A percentile compares a stretch with the other conserved stretches of the same genome.
These are phyloP conservation scores for Sebastes itinus DNA, from an alignment of 2,797 vertebrate species.

Conservation along the genomic window DNA sequence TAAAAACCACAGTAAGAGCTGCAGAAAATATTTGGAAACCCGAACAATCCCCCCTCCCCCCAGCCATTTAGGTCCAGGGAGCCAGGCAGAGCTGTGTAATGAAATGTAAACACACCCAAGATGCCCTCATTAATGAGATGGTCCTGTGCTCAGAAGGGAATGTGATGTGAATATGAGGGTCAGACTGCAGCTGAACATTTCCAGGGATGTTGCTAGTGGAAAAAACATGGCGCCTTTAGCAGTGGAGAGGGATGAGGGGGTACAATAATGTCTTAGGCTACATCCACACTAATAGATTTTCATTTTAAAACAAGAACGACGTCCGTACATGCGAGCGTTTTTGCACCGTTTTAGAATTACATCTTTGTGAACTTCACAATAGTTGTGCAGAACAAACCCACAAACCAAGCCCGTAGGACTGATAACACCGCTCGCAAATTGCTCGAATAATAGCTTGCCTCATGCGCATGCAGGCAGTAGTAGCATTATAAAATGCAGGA, in stretches of 20 bases:
- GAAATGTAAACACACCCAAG: slow-evolving; percentile 68
- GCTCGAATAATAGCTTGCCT: too few species aligned
- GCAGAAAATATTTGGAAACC: slow-evolving; percentile 20
- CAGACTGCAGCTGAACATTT: slow-evolving; percentile 28
- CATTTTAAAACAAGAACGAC: too few species aligned
- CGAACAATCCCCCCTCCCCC: neutral
- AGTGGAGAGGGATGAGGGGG: neutral
- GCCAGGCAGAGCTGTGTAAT: slow-evolving; percentile 44
- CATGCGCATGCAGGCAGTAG: too few species aligned
- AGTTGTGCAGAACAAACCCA: too few species aligned
- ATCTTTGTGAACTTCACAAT: too few species aligned
- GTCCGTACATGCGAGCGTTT: too few species aligned
- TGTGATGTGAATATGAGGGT: slow-evolving; percentile 41
- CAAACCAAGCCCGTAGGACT: too few species aligned
- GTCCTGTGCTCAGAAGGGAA: slow-evolving; percentile 42
- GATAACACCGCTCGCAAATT: accelerated
- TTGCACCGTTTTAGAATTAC: too few species aligned
- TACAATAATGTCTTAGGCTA: slow-evolving; percentile 20
- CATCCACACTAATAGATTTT: too few species aligned
- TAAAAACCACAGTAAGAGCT: slow-evolving; percentile 15
- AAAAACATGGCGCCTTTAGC: slow-evolving; percentile 17
- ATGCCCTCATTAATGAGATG: slow-evolving; percentile 61
- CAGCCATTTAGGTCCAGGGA: slow-evolving; percentile 23
- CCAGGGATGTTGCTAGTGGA: slow-evolving; percentile 26
- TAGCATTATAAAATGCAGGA: too few species aligned